Base-by-base conservation (phyloP, 2,113 vertebrate genomes). In the Pseudolaguvia tuberculata region DNA sequence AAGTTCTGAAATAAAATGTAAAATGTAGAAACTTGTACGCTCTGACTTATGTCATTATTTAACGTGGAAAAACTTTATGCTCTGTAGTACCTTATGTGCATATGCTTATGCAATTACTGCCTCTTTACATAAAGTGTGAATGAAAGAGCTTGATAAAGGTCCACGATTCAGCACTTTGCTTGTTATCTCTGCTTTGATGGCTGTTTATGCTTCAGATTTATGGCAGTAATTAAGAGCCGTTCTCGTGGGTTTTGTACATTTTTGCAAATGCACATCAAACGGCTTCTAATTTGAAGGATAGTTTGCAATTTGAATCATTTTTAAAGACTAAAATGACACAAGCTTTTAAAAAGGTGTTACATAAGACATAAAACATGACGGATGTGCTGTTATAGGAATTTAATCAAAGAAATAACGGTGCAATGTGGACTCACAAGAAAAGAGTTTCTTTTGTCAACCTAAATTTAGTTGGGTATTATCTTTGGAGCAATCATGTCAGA, bases 241-340 rank as follows among this genome's bases (percentile, higher is more conserved):
- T 73, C 31, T 48, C 9, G 11, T 56, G 73, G 21, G 48, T 50
- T 76, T 57, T 25, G 57, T 52, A 50, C 55, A 42, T 69, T 70
- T 58, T 68, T 66, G 52, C 66, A 45, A 69, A 68, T 52, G 61
- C 72, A 61, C 71, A 70, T 80, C 66, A 71, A 75, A 72, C 66
- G 20, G 72, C 56, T 25, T 17, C 59, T 45, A 47, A 1, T 61
- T 61, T 55, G 21, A 27, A 72, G n/a, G 21, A 52, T 2, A 25
- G 4, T 42, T 76, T 55, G 29, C 70, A 59, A 73, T 58, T 23
- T n/a, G 21, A 68, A 72, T 69, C 31, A 77, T 62, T 70, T 55
- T 50, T 31, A 77, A 71, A 57, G 66, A 63, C 25, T n/a, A 74
- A 78, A 35, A 48, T 23, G 8, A 29, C 3, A 29, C 3, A 18